Evolutionary conservation across 2,888 invertebrate genomes (phyloP).

Genomic region (Dryobota labecula): DNA sequence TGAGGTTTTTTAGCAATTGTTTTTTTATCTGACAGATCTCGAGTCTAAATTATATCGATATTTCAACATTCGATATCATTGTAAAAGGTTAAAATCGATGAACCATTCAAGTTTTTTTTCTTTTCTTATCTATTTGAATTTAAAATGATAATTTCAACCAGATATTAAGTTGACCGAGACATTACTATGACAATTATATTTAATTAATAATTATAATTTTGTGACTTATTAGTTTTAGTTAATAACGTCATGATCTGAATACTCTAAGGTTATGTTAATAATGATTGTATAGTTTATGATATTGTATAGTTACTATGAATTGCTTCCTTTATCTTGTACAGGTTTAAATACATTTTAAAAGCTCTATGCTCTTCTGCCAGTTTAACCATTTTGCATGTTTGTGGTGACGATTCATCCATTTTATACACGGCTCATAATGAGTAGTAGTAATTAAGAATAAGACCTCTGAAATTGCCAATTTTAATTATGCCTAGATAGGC

Average conservation of each 20-base stretch:
- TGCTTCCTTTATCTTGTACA: slow-evolving; percentile 34
- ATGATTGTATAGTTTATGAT: slow-evolving; percentile 50
- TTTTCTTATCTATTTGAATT: not conserved
- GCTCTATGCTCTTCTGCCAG: not conserved
- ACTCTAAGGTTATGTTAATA: slow-evolving; percentile 61
- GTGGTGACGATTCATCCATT: not conserved
- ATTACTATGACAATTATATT: slow-evolving; percentile 42
- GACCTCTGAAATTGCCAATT: not conserved
- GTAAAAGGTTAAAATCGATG: not conserved
- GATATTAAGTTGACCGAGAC: slow-evolving; percentile 11
- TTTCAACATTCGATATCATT: not conserved
- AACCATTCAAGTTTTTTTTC: not conserved
- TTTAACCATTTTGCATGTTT: not conserved
- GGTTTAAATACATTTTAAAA: slow-evolving; percentile 38
- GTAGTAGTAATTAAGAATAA: not conserved
- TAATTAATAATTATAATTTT: slow-evolving; percentile 27
- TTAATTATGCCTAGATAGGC: not conserved
- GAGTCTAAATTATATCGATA: slow-evolving; percentile 18
- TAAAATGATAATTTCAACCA: not conserved
- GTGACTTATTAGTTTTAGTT: slow-evolving; percentile 65
- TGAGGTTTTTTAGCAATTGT: not conserved
- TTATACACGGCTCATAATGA: not conserved
- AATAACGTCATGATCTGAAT: slow-evolving; percentile 68
- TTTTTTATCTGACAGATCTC: slow-evolving; percentile 20
- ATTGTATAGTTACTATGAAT: slow-evolving; percentile 35